These are phyloP conservation scores for Python bivittatus DNA, from an alignment of 2,113 vertebrate genomes.

Conservation along the genomic window DNA sequence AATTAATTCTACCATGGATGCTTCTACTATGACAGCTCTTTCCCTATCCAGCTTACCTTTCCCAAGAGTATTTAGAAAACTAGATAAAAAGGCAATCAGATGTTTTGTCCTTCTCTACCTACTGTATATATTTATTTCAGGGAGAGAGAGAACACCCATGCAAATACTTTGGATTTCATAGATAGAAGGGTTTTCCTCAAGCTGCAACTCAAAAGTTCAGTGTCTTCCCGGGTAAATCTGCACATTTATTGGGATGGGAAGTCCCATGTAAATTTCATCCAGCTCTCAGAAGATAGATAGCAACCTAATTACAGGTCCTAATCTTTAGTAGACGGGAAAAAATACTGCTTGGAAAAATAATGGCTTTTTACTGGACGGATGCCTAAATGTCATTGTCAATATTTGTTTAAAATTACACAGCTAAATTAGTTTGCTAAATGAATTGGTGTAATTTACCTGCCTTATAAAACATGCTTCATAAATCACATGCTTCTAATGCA, in stretches of 20 bases:
- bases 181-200: neutral
- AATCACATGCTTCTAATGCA: constrained; percentile 22
- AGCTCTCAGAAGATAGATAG: neutral
- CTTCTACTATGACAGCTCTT: neutral
- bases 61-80: neutral
- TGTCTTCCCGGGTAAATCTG: neutral
- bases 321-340: constrained; percentile 9
- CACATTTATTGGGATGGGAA: neutral
- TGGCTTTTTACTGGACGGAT: neutral
- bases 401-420: constrained; percentile 43
- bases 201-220: neutral
- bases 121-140: neutral
- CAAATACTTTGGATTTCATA: neutral
- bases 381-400: constrained; percentile 17
- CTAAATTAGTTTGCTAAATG: neutral
- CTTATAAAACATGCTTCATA: constrained; percentile 11
- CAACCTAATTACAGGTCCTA: constrained; percentile 23
- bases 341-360: neutral
- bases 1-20: neutral
- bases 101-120: no score
- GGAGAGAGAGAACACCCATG: neutral
- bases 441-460: constrained; percentile 30
- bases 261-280: neutral
- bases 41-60: neutral
- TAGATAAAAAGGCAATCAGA: neutral